Evolutionary conservation across 92 coral and sea anemone genomes (phyloP), one percentile per base, ranked within the genome.

Genomic region (Montipora capitata): DNA sequence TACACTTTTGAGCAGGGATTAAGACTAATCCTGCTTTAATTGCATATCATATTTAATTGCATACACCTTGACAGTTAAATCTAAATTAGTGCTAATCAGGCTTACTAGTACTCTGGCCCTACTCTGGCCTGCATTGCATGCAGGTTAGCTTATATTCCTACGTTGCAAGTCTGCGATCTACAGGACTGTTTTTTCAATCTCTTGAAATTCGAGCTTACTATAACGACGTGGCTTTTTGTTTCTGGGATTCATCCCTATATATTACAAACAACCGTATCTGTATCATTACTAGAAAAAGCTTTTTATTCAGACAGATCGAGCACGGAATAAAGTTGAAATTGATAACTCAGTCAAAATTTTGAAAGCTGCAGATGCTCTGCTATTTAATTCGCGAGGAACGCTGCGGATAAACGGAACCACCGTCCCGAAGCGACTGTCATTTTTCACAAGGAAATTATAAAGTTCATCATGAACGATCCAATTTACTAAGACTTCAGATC

Each of bases 1-100:
- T 42, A n/a, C 57, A 64, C 54, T 4, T 66, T 43, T 35, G 11
- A n/a, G 20, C 42, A 20, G 44, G 52, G 4, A 40, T 9, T 40
- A 9, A 69, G 20, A 69, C 74, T 69, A 38, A 69, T 40, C 17
- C 74, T 14, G 27, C n/a, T 9, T 69, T 40, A 69, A 69, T 13
- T 40, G 74, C 52, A 8, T 69, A 69, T 69, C 74, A 69, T 69
- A 69, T 69, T 40, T 69, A 69, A 69, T 40, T 8, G 2, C 74
- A 69, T 10, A 69, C 74, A 38, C 54, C 58, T 11, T 43, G 76
- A 71, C 54, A 43, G 35, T 40, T 13, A 3, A 13, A 71, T 43
- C 56, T 43, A 71, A n/a, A 43, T 71, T 11, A 71, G 58, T 40
- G 76, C 45, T 68, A 68, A 68, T 39, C 44, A 68, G 74, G 74